Evolutionary conservation across 1,140 invertebrate species (phyloP).

Genomic region (Eumeta japonica): DNA sequence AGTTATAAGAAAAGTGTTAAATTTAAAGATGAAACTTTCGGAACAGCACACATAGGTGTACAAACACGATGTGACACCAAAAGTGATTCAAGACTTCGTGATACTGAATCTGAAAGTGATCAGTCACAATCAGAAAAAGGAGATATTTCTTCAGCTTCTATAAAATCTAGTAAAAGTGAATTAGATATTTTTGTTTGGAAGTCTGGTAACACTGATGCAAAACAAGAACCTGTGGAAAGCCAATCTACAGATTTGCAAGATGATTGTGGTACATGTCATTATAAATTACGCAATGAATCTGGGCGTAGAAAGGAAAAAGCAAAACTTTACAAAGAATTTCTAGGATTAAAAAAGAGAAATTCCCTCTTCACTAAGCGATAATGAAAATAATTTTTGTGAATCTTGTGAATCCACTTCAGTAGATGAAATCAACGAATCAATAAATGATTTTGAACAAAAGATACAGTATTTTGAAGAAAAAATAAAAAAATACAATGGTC

Average conservation of each 20-base stretch:
- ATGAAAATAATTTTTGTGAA: constrained; percentile 4
- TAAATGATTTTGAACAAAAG: constrained; percentile 12
- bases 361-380: too few relatives aligned
- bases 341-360: constrained; percentile 14
- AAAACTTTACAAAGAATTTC: constrained; percentile 21
- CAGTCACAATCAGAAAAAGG: constrained; percentile 1
- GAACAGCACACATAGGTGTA: too few relatives aligned
- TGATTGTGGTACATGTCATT: too few relatives aligned
- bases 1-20: constrained; percentile 25
- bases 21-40: constrained; percentile 31
- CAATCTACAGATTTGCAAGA: too few relatives aligned
- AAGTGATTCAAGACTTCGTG: neutral
- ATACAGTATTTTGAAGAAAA: constrained; percentile 14
- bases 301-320: too few relatives aligned
- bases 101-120: neutral
- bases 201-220: constrained; percentile 9
- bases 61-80: too few relatives aligned
- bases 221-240: constrained; percentile 8
- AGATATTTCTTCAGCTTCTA: constrained; percentile 16
- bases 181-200: constrained; percentile 26
- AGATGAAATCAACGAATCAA: constrained; percentile 8
- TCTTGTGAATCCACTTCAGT: constrained; percentile 6
- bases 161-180: constrained; percentile 22
- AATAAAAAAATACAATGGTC: constrained; percentile 6
- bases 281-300: too few relatives aligned